A percentile compares a stretch with the other conserved stretches of the same genome.
Conservation (phyloP, 2,797 vertebrate species). For the Sebastes baramenuke region DNA sequence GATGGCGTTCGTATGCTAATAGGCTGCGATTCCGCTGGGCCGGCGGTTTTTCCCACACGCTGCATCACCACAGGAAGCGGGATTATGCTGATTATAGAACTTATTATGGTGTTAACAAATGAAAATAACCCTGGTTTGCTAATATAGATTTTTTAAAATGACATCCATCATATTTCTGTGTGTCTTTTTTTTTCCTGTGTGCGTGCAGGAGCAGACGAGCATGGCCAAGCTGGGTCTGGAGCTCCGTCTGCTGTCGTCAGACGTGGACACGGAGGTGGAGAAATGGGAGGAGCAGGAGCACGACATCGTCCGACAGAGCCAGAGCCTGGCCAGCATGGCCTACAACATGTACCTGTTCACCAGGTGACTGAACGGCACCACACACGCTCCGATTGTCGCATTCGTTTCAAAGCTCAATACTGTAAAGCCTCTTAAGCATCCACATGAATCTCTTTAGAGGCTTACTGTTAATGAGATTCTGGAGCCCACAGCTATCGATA, state of each 20-base stretch:
- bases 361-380: slow-evolving; percentile 80
- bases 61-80: slow-evolving; percentile 14
- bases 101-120: slow-evolving; percentile 39
- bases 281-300: slow-evolving; percentile 97
- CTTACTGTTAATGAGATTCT: slow-evolving; percentile 41
- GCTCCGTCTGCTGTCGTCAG: slow-evolving; percentile 91
- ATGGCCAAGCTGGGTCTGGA: slow-evolving; percentile 94
- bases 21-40: slow-evolving; percentile 27
- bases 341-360: slow-evolving; percentile 97
- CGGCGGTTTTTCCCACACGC: slow-evolving; percentile 37
- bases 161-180: not conserved
- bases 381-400: not conserved
- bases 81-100: slow-evolving; percentile 50
- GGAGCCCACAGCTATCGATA: slow-evolving; percentile 23
- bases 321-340: slow-evolving; percentile 93
- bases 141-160: slow-evolving; percentile 7
- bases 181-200: slow-evolving; percentile 1
- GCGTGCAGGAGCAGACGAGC: slow-evolving; percentile 89
- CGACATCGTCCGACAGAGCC: slow-evolving; percentile 87
- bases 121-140: slow-evolving; percentile 9
- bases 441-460: slow-evolving; percentile 42
- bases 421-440: slow-evolving; percentile 37
- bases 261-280: slow-evolving; percentile 91
- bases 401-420: slow-evolving; percentile 21
- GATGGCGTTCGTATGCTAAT: slow-evolving; percentile 45